Conservation (phyloP, 2,888 invertebrate species). For the Dynastes hyllus region DNA sequence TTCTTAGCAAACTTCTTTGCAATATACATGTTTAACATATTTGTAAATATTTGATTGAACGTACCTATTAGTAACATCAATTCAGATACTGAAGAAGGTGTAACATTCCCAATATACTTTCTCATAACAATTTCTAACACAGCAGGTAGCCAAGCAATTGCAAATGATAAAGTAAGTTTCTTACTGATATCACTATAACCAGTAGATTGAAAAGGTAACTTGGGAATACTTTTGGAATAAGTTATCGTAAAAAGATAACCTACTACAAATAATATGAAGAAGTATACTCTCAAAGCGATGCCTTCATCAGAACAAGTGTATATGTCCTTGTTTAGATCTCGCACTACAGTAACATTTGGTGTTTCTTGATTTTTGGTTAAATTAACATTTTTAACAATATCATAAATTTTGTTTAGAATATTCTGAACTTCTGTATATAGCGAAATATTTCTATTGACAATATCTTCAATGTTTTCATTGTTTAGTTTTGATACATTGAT, state of each 20-base stretch:
- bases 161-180: conserved; percentile 54
- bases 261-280: conserved; percentile 63
- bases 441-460: conserved; percentile 59
- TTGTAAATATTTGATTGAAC: conserved; percentile 59
- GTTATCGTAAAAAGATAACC: conserved; percentile 62
- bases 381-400: conserved; percentile 59
- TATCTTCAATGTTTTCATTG: conserved; percentile 56
- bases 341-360: conserved; percentile 57
- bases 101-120: conserved; percentile 61
- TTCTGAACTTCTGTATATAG: conserved; percentile 61
- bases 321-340: conserved; percentile 24
- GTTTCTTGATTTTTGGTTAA: conserved; percentile 48
- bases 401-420: conserved; percentile 64
- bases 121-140: conserved; percentile 64
- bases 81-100: conserved; percentile 61
- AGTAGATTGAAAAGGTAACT: not conserved
- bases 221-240: conserved; percentile 60
- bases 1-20: conserved; percentile 57
- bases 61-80: conserved; percentile 63
- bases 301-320: conserved; percentile 50
- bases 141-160: conserved; percentile 66
- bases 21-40: conserved; percentile 57
- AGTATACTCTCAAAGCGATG: conserved; percentile 61
- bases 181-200: not conserved
- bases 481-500: conserved; percentile 47